A percentile compares a stretch with the other conserved stretches of the same genome.
phyloP scores from a whole-genome alignment of 2,888 invertebrate species.

The Chymomyza amoena region DNA sequence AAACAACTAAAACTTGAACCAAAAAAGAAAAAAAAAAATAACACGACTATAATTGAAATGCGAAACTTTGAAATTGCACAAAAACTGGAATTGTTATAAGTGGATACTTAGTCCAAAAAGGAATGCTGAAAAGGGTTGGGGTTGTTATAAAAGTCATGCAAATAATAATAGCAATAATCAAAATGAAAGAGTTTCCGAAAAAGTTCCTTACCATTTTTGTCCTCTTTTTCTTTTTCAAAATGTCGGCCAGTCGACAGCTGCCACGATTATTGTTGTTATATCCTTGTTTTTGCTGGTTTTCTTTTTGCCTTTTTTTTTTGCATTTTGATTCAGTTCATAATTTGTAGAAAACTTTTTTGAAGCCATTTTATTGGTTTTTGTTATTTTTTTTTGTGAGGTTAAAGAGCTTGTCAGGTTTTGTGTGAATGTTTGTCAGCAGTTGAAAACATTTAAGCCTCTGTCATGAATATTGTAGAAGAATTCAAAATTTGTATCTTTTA shows the following conservation, averaged over 20 bases:
- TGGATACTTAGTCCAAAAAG: slow-evolving; percentile 26
- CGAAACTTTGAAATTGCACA: slow-evolving; percentile 36
- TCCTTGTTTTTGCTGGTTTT: slow-evolving; percentile 35
- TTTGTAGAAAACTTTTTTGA: slow-evolving; percentile 55
- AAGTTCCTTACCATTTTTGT: slow-evolving; percentile 46
- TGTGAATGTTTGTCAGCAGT: too few species aligned
- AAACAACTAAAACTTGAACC: slow-evolving; percentile 11
- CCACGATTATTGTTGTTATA: slow-evolving; percentile 34
- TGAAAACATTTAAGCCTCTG: too few species aligned
- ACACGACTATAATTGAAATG: slow-evolving; percentile 30
- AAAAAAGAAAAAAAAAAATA: slow-evolving; percentile 12
- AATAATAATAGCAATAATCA: slow-evolving; percentile 58
- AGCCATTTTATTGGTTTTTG: slow-evolving; percentile 33
- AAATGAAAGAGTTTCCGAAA: slow-evolving; percentile 46
- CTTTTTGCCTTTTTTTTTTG: slow-evolving; percentile 25
- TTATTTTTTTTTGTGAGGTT: background rate
- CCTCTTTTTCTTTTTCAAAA: slow-evolving; percentile 43
- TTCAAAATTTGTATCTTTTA: too few species aligned
- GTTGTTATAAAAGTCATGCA: slow-evolving; percentile 33
- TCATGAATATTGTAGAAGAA: too few species aligned
- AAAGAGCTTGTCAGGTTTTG: background rate
- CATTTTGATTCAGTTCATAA: slow-evolving; percentile 54
- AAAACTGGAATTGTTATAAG: slow-evolving; percentile 48
- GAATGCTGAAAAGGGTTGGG: slow-evolving; percentile 15
- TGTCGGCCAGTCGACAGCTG: slow-evolving; percentile 45